Evolutionary conservation across 2,113 vertebrate species (phyloP).

Genomic region (Vireo altiloquus): DNA sequence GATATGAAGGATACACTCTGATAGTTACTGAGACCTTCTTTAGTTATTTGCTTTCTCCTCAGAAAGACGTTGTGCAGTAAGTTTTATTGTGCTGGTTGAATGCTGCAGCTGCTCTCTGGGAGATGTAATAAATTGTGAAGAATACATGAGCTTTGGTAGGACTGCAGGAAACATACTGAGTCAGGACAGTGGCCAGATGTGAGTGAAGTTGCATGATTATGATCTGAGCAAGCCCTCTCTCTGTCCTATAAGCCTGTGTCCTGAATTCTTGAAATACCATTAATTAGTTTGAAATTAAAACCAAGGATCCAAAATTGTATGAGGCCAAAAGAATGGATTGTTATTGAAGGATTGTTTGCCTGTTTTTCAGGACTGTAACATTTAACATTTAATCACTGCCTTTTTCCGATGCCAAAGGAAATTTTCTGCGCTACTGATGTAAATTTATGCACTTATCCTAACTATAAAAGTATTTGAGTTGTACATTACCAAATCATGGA

Average conservation of each 20-base stretch:
- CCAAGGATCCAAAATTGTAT: neutral
- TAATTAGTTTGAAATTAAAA: neutral
- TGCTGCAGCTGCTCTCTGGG: neutral
- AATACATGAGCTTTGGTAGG: neutral
- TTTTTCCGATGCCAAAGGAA: neutral
- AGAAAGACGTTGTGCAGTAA: neutral
- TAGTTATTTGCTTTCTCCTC: neutral
- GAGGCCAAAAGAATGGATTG: neutral
- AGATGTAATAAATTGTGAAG: neutral
- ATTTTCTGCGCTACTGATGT: neutral
- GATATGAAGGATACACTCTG: neutral
- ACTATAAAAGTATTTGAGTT: neutral
- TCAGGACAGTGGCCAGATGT: neutral
- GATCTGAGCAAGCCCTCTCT: neutral
- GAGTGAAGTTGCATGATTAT: neutral
- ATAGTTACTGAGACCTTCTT: neutral
- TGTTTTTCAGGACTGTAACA: neutral
- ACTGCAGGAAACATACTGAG: neutral
- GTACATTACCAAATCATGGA: neutral
- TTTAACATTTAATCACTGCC: neutral
- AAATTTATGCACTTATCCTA: neutral
- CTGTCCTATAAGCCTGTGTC: neutral
- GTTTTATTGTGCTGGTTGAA: neutral
- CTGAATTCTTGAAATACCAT: neutral
- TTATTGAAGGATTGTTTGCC: neutral